Conservation (phyloP, 2,797 vertebrate genomes). For the Mallotus villosus region DNA sequence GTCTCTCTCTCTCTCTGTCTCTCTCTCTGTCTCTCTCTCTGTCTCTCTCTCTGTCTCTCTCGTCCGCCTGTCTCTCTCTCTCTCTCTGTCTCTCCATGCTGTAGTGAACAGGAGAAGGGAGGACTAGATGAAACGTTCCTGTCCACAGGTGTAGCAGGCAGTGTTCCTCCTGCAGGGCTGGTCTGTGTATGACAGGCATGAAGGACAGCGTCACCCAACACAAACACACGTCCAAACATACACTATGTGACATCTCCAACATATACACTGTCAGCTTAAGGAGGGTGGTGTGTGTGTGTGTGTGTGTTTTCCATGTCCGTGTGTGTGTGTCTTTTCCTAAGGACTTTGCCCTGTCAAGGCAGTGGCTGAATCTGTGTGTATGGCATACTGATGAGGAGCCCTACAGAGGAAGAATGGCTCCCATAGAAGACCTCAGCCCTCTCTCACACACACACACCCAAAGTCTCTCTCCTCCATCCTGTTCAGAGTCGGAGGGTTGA, state of each 20-base stretch:
- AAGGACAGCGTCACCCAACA: too few relatives aligned
- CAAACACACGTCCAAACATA: too few relatives aligned
- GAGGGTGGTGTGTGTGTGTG: background rate
- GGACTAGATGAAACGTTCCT: too few relatives aligned
- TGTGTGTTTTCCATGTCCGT: background rate
- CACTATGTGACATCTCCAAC: too few relatives aligned
- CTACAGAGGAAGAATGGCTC: constrained; percentile 12
- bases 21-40: background rate
- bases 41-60: too few relatives aligned
- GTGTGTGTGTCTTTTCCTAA: constrained; percentile 1
- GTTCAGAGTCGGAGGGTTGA: background rate
- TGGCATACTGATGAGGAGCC: constrained; percentile 2
- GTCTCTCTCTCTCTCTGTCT: constrained; percentile 6
- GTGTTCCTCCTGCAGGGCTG: too few relatives aligned
- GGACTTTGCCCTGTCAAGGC: constrained; percentile 6
- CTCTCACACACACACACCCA: background rate
- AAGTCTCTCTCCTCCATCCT: background rate
- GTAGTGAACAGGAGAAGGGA: too few relatives aligned
- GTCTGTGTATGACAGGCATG: too few relatives aligned
- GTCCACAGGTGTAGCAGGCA: too few relatives aligned
- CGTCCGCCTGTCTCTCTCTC: background rate
- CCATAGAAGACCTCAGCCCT: constrained; percentile 7
- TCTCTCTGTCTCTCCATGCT: too few relatives aligned
- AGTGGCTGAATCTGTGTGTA: constrained; percentile 2
- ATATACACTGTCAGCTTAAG: too few relatives aligned